Percentiles rank a stretch among this genome's conserved stretches.
phyloP scores from a whole-genome alignment of 1,140 invertebrate species.

The Aplysia californica region DNA sequence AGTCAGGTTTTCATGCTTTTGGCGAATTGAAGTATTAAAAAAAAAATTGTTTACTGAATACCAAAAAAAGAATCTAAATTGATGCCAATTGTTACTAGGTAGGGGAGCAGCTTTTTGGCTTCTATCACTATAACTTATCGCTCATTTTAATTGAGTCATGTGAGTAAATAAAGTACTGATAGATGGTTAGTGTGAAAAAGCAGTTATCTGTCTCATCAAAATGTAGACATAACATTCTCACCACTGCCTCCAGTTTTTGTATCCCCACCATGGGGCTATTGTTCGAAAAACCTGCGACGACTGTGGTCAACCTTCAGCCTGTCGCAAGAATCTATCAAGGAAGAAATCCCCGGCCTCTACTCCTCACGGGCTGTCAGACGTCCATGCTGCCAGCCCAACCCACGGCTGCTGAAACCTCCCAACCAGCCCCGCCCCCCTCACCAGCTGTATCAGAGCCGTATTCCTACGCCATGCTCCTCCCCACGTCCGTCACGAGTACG shows the following conservation, averaged over 20 bases:
- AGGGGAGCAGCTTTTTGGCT: neutral
- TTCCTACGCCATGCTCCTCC: neutral
- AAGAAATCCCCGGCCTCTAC: constrained; percentile 33
- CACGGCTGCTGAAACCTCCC: neutral
- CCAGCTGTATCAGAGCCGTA: constrained; percentile 28
- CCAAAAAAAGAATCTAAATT: no score
- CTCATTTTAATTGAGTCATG: no score
- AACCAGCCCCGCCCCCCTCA: neutral
- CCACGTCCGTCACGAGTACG: neutral
- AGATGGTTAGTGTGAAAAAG: no score
- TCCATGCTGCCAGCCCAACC: constrained; percentile 8
- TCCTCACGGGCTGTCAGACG: constrained; percentile 34
- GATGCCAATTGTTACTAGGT: neutral
- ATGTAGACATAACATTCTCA: no score
- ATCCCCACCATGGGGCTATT: constrained; percentile 10
- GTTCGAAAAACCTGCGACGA: constrained; percentile 43
- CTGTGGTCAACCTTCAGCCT: constrained; percentile 49
- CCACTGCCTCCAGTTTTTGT: constrained; percentile 12
- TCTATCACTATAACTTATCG: neutral
- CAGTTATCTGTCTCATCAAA: no score
- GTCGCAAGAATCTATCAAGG: constrained; percentile 46
- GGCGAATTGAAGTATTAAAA: no score
- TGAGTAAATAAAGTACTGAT: no score
- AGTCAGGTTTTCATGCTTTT: no score
- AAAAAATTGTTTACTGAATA: no score